These are phyloP conservation scores for Craterocephalus amniculus DNA, from an alignment of 2,797 vertebrate genomes.

Conservation along the genomic window DNA sequence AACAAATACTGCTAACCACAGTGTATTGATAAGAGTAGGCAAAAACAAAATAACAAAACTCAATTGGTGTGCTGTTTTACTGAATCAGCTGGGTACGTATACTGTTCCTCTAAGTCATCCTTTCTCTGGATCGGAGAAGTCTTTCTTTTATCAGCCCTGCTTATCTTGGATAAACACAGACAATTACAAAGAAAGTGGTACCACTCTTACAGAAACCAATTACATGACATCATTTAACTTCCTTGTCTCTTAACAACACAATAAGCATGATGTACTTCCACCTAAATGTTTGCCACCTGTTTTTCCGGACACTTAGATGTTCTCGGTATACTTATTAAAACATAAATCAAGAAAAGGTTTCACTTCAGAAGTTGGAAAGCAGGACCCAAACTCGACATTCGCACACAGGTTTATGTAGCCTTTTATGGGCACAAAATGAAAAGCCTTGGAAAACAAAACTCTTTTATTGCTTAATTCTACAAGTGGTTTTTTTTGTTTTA, in stretches of 20 bases:
- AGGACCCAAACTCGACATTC: not conserved
- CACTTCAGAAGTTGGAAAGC: not conserved
- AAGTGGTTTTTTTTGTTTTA: not conserved
- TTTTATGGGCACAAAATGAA: not conserved
- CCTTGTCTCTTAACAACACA: not conserved
- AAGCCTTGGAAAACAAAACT: not conserved
- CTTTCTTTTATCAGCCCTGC: constrained; percentile 18
- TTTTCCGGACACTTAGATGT: not conserved
- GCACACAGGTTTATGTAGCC: not conserved
- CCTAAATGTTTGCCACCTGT: not conserved
- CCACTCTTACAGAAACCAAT: constrained; percentile 19
- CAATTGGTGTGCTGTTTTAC: constrained; percentile 11
- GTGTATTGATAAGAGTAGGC: constrained; percentile 10
- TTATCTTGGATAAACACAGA: constrained; percentile 31
- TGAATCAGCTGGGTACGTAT: constrained; percentile 30
- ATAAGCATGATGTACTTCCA: not conserved
- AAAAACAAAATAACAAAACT: constrained; percentile 22
- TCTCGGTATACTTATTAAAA: not conserved
- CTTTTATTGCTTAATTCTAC: not conserved
- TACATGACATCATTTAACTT: constrained; percentile 4
- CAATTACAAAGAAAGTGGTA: constrained; percentile 26
- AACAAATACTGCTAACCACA: not conserved
- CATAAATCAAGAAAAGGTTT: not conserved
- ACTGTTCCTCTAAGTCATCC: constrained; percentile 26
- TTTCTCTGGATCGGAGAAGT: constrained; percentile 25